phyloP scores from a whole-genome alignment of 2,888 invertebrate genomes.

The Trissonchulus latispiculum region DNA sequence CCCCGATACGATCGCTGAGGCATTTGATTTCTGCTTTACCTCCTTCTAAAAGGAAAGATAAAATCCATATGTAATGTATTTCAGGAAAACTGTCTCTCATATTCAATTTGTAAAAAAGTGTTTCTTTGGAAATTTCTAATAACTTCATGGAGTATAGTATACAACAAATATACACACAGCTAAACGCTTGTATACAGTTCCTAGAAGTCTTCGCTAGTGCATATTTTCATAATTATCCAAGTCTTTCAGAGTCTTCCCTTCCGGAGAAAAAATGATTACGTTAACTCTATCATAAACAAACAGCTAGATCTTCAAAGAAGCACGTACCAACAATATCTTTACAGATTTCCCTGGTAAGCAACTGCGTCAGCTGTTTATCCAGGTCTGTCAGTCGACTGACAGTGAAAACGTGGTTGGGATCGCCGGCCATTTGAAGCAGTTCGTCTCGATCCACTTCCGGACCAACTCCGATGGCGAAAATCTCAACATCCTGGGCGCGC shows the following conservation, averaged over 20 bases:
- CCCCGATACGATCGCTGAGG: conserved; percentile 40
- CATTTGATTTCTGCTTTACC: conserved; percentile 39
- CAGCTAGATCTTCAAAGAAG: no score
- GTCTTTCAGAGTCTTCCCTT: no score
- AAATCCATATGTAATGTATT: no score
- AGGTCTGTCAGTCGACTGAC: conserved; percentile 40
- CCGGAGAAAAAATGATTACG: no score
- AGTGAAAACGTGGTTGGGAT: conserved; percentile 39
- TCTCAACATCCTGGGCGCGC: conserved; percentile 40
- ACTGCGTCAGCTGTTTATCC: conserved; percentile 36
- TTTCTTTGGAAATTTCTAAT: background rate
- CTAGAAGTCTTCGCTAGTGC: no score
- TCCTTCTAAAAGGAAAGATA: background rate
- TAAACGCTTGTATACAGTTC: no score
- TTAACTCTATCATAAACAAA: no score
- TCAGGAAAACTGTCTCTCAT: background rate
- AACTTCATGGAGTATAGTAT: background rate
- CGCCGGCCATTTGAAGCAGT: conserved; percentile 33
- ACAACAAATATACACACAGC: background rate
- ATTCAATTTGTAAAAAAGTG: background rate
- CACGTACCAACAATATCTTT: conserved; percentile 38
- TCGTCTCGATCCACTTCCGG: conserved; percentile 40
- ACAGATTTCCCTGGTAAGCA: conserved; percentile 42
- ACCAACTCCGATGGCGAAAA: conserved; percentile 45
- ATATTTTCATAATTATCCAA: no score